Conservation (phyloP, 2,113 vertebrate genomes). For the Mustelus asterias region DNA sequence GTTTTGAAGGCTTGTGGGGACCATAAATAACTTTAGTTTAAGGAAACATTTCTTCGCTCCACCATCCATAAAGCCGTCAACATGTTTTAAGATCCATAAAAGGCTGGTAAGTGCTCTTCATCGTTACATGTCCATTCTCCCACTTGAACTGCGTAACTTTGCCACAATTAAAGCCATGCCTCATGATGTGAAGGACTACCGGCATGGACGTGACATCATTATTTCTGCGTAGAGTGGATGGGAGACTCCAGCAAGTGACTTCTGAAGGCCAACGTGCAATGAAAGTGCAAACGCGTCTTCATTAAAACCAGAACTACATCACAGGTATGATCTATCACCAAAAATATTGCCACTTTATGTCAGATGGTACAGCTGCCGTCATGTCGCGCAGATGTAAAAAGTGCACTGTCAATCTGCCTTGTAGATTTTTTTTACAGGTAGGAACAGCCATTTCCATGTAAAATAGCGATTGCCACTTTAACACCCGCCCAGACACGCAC, state of each 20-base stretch:
- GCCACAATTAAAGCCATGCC: neutral
- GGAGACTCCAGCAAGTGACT: neutral
- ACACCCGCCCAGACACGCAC: neutral
- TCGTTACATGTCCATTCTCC: neutral
- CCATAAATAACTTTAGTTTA: conserved; percentile 32
- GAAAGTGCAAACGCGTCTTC: neutral
- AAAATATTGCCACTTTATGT: neutral
- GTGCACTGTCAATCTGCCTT: neutral
- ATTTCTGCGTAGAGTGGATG: neutral
- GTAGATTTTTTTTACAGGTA: neutral
- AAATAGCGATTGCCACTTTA: neutral
- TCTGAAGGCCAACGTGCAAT: neutral
- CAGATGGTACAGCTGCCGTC: neutral
- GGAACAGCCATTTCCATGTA: neutral
- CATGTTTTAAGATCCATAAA: conserved; percentile 25
- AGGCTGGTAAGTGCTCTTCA: neutral
- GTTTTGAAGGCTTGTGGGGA: conserved; percentile 33
- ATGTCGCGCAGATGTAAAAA: neutral
- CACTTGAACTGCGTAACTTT: neutral
- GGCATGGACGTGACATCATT: neutral
- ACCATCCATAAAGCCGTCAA: conserved; percentile 19
- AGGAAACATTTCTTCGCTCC: conserved; percentile 21
- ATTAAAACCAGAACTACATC: neutral
- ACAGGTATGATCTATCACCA: neutral
- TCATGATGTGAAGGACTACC: neutral